A percentile compares a stretch with the other conserved stretches of the same genome.
These are phyloP conservation scores for Oscheius myriophilus DNA, from an alignment of 2,888 invertebrate species.

Conservation along the genomic window DNA sequence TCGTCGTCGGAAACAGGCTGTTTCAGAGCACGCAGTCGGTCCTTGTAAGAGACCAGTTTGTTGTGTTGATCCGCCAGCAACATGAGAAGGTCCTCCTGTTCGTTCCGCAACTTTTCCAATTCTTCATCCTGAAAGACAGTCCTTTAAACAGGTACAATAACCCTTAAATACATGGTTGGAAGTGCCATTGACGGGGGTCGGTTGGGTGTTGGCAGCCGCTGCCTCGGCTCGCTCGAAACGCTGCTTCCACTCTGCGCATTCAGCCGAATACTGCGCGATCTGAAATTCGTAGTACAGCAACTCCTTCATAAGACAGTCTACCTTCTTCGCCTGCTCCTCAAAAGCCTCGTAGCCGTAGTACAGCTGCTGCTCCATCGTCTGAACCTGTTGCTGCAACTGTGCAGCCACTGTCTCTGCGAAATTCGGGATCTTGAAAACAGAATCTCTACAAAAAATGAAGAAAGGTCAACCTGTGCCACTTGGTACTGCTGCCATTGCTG, in stretches of 20 bases:
- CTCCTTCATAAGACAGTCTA: slow-evolving; percentile 3
- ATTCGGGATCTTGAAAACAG: slow-evolving; percentile 55
- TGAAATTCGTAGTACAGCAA: neutral
- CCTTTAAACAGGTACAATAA: neutral
- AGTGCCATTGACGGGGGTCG: slow-evolving; percentile 4
- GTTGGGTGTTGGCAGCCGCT: slow-evolving; percentile 8
- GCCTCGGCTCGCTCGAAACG: slow-evolving; percentile 33
- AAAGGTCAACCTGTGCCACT: slow-evolving; percentile 51
- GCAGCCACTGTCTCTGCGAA: slow-evolving; percentile 52
- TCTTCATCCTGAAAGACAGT: slow-evolving; percentile 33
- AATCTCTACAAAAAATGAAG: neutral
- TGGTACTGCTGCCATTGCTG: slow-evolving; percentile 69
- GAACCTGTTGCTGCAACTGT: slow-evolving; percentile 60
- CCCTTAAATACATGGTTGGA: neutral
- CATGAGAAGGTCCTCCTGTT: slow-evolving; percentile 91
- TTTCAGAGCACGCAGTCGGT: slow-evolving; percentile 49
- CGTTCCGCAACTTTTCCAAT: slow-evolving; percentile 77
- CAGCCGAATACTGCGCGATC: slow-evolving; percentile 1
- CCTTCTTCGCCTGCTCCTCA: slow-evolving; percentile 69
- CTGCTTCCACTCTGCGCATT: slow-evolving; percentile 26
- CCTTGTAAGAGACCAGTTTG: slow-evolving; percentile 74
- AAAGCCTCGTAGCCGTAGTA: slow-evolving; percentile 67
- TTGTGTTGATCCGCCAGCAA: slow-evolving; percentile 87
- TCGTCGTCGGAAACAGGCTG: slow-evolving; percentile 66
- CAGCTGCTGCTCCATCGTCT: slow-evolving; percentile 65